Conservation (phyloP, 1,140 invertebrate genomes). For the Cheumatopsyche charites region DNA sequence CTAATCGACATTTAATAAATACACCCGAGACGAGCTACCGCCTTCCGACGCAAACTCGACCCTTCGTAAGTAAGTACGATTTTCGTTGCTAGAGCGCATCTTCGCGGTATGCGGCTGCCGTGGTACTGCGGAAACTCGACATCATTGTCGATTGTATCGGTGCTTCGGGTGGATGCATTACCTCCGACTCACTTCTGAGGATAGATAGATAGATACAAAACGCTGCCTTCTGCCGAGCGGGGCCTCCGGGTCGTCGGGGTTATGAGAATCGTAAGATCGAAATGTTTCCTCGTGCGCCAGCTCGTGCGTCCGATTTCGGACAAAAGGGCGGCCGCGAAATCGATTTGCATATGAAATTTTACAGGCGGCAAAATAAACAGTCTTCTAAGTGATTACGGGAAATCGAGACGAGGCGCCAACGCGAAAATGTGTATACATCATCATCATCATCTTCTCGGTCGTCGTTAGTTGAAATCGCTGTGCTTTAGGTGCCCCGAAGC, state of each 20-base stretch:
- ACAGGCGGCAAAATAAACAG: not conserved
- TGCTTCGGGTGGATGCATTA: conserved; percentile 42
- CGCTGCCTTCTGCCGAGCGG: conserved; percentile 30
- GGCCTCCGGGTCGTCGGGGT: conserved; percentile 37
- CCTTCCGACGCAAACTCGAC: not conserved
- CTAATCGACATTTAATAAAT: conserved; percentile 37
- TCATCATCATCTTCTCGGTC: not conserved
- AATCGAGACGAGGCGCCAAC: not conserved
- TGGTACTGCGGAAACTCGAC: conserved; percentile 38
- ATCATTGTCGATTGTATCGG: conserved; percentile 48
- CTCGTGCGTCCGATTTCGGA: not conserved
- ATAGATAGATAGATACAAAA: conserved; percentile 38
- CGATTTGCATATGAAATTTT: not conserved
- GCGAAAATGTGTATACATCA: not conserved
- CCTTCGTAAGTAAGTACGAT: not conserved
- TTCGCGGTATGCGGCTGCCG: conserved; percentile 23
- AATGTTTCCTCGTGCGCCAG: conserved; percentile 33
- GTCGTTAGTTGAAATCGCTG: conserved; percentile 10
- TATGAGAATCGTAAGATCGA: conserved; percentile 48
- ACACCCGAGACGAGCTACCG: conserved; percentile 9
- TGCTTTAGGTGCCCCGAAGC: no score
- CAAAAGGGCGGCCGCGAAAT: not conserved
- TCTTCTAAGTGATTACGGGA: not conserved
- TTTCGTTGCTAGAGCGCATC: no score
- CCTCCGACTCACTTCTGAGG: conserved; percentile 23